A percentile compares a stretch with the other conserved stretches of the same genome.
Evolutionary conservation across 2,113 vertebrate species (phyloP).

Genomic region (Crotalus helleri): DNA sequence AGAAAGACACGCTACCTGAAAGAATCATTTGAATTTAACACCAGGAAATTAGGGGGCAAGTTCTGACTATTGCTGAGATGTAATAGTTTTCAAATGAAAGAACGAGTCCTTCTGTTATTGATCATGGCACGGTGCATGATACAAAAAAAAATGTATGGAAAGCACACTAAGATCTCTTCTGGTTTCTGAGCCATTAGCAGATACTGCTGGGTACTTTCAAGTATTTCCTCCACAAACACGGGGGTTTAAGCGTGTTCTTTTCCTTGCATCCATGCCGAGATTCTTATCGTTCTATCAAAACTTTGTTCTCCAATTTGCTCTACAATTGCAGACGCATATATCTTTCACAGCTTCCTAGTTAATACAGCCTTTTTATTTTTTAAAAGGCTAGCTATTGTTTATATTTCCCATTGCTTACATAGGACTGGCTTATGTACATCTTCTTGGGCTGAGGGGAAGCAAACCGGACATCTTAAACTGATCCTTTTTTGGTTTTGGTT

Average conservation of each 20-base stretch:
- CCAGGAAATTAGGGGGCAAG: background rate
- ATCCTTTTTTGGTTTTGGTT: background rate
- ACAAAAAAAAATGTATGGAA: background rate
- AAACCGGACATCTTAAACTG: background rate
- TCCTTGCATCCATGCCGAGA: conserved; percentile 13
- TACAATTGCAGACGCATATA: background rate
- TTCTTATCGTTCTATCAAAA: conserved; percentile 1
- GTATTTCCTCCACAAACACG: background rate
- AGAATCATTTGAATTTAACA: background rate
- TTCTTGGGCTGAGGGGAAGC: background rate
- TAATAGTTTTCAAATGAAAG: conserved; percentile 9
- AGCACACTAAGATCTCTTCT: conserved; percentile 8
- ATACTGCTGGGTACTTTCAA: conserved; percentile 17
- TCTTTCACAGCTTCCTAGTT: background rate
- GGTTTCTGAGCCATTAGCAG: conserved; percentile 25
- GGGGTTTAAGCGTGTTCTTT: conserved; percentile 12
- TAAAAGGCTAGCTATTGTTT: background rate
- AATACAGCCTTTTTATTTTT: background rate
- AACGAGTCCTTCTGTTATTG: conserved; percentile 10
- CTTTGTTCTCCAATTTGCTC: conserved; percentile 3
- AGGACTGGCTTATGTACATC: background rate
- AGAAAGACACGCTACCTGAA: background rate
- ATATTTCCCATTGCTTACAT: background rate
- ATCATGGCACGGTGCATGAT: background rate
- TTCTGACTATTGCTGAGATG: conserved; percentile 1